These are phyloP conservation scores for Spodoptera littoralis DNA, from an alignment of 2,888 invertebrate genomes.

Conservation along the genomic window DNA sequence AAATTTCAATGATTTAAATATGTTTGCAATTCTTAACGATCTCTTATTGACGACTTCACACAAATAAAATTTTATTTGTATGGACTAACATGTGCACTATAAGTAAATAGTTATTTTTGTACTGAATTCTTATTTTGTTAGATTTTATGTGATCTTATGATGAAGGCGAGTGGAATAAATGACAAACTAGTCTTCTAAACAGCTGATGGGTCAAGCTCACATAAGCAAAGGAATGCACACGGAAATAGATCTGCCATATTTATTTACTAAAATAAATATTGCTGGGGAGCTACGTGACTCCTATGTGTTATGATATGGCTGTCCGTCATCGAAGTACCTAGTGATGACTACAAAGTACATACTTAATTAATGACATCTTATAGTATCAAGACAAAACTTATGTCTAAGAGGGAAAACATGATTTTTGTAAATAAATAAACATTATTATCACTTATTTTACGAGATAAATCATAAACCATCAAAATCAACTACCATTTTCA, in stretches of 20 bases:
- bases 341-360: constrained; percentile 44
- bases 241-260: constrained; percentile 10
- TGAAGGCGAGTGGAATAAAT: no score
- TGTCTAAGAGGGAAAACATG: constrained; percentile 3
- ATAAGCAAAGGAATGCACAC: constrained; percentile 2
- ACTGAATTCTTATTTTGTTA: no score
- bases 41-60: no score
- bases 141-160: no score
- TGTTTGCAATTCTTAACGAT: neutral
- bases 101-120: neutral
- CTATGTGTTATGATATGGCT: constrained; percentile 67
- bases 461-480: constrained; percentile 37
- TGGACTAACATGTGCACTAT: neutral
- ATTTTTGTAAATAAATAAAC: constrained; percentile 12
- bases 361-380: neutral
- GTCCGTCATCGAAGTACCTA: constrained; percentile 56
- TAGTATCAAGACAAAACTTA: no score
- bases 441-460: constrained; percentile 25
- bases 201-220: constrained; percentile 36
- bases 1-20: neutral
- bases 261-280: constrained; percentile 51
- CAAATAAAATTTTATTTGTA: constrained; percentile 35
- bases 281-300: constrained; percentile 72
- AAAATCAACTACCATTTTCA: constrained; percentile 19
- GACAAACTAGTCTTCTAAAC: constrained; percentile 18